These are phyloP conservation scores for Meta bourneti DNA, from an alignment of 2,888 invertebrate species.

Conservation along the genomic window DNA sequence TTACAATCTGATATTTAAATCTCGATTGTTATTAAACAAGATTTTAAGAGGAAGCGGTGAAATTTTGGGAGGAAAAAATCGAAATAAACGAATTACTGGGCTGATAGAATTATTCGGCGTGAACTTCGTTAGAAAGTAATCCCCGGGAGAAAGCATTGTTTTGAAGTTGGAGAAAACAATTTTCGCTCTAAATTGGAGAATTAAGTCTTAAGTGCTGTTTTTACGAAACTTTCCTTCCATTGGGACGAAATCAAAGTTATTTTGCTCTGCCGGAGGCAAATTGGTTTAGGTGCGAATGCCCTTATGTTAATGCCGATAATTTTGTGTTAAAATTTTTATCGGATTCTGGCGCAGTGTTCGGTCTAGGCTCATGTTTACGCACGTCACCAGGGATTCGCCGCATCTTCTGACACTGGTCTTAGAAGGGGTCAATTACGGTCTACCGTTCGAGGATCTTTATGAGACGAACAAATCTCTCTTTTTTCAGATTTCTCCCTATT, in stretches of 20 bases:
- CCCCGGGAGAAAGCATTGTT: constrained; percentile 57
- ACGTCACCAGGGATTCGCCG: background rate
- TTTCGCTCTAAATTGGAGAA: constrained; percentile 60
- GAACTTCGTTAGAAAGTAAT: constrained; percentile 63
- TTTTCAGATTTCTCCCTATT: background rate
- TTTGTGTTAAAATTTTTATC: background rate
- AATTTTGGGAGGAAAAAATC: constrained; percentile 40
- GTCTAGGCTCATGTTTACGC: background rate
- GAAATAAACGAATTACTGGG: constrained; percentile 73
- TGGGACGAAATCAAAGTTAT: constrained; percentile 72
- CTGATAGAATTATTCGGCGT: constrained; percentile 71
- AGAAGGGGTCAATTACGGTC: background rate
- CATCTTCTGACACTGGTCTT: background rate
- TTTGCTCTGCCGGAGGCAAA: constrained; percentile 4
- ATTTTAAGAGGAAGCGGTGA: constrained; percentile 17
- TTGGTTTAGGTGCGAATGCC: constrained; percentile 4
- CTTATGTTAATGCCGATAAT: constrained; percentile 5
- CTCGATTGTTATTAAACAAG: constrained; percentile 62
- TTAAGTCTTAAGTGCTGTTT: constrained; percentile 71
- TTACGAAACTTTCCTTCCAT: constrained; percentile 59
- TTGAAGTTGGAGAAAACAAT: constrained; percentile 67
- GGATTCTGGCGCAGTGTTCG: background rate
- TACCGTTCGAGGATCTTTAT: background rate
- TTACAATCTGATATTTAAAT: constrained; percentile 71
- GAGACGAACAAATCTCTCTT: background rate